These are phyloP conservation scores for Sphyrna mokarran DNA, from an alignment of 2,113 vertebrate species.

Conservation along the genomic window DNA sequence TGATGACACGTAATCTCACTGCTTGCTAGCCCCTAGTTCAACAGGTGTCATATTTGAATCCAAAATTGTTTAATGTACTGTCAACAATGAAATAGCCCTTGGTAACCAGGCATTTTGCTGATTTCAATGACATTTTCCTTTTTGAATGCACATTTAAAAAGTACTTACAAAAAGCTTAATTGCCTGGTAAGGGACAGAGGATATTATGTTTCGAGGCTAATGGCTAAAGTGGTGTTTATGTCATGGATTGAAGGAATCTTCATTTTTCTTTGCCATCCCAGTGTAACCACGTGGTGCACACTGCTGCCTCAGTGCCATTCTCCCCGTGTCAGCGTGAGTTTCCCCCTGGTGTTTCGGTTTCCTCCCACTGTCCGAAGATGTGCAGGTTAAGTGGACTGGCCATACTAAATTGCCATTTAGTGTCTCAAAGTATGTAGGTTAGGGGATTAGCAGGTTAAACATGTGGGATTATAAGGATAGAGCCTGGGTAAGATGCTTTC, in stretches of 20 bases:
- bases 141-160: not conserved
- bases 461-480: too few species aligned
- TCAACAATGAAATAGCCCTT: not conserved
- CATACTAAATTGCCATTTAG: too few species aligned
- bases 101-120: not conserved
- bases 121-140: not conserved
- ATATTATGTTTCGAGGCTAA: not conserved
- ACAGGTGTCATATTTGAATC: not conserved
- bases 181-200: not conserved
- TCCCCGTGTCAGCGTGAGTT: too few species aligned
- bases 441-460: too few species aligned
- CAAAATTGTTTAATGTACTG: not conserved
- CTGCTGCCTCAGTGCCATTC: too few species aligned
- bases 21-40: not conserved
- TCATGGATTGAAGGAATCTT: not conserved
- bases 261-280: not conserved
- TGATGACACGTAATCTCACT: not conserved
- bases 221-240: not conserved
- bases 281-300: not conserved
- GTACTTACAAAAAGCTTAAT: not conserved
- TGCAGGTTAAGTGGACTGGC: too few species aligned
- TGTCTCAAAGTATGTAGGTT: too few species aligned
- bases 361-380: too few species aligned
- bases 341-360: too few species aligned
- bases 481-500: too few species aligned